phyloP scores from a whole-genome alignment of 2,113 vertebrate species.

The Bostrychus sinensis region DNA sequence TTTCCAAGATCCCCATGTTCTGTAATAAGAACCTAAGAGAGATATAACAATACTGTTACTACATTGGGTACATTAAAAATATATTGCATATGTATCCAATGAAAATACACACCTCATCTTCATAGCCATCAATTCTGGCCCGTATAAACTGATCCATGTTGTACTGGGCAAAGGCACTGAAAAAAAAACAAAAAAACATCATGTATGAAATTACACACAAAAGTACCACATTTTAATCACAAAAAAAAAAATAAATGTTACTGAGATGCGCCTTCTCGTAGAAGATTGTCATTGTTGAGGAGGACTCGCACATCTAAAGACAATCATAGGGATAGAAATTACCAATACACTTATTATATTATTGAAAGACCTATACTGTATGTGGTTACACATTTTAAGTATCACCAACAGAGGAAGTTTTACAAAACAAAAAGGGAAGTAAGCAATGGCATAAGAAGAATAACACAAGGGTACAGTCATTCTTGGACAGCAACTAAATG shows the following conservation, averaged over 20 bases:
- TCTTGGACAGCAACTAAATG: no score
- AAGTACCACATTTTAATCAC: neutral
- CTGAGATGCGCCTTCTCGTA: slow-evolving; percentile 94
- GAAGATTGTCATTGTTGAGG: slow-evolving; percentile 93
- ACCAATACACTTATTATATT: neutral
- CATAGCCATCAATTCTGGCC: slow-evolving; percentile 90
- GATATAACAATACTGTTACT: neutral
- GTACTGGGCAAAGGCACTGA: slow-evolving; percentile 95
- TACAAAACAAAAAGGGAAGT: no score
- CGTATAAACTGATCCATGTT: slow-evolving; percentile 98
- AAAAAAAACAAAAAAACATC: slow-evolving; percentile 7
- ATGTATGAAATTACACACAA: neutral
- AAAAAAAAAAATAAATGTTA: slow-evolving; percentile 72
- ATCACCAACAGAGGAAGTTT: no score
- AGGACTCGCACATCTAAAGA: slow-evolving; percentile 90
- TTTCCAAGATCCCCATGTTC: slow-evolving; percentile 94
- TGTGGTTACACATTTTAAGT: no score
- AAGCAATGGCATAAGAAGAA: no score
- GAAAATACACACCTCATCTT: slow-evolving; percentile 83
- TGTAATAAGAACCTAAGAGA: slow-evolving; percentile 90
- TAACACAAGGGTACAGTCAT: no score
- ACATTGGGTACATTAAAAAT: neutral
- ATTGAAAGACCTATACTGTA: no score
- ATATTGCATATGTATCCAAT: rapidly evolving
- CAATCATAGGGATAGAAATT: slow-evolving; percentile 2